Percentiles rank a stretch among this genome's conserved stretches.
These are phyloP conservation scores for Lichenostomus cassidix DNA, from an alignment of 2,113 vertebrate genomes.

Conservation along the genomic window DNA sequence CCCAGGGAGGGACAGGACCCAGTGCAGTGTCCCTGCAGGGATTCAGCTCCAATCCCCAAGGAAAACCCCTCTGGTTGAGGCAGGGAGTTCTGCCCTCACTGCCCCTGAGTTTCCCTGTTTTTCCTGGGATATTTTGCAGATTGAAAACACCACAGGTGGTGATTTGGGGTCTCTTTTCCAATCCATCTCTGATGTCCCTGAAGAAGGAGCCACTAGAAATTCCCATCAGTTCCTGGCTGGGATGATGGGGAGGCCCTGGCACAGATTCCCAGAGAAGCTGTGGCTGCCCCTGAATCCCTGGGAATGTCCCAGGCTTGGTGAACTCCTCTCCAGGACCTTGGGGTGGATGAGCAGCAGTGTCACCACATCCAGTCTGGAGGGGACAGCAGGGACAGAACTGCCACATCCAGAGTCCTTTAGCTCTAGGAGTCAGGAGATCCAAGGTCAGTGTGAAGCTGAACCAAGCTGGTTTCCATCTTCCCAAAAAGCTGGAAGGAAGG, in stretches of 20 bases:
- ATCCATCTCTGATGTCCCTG: not conserved
- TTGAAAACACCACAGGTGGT: not conserved
- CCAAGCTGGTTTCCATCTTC: not conserved
- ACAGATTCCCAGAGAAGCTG: not conserved
- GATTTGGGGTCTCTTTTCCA: not conserved
- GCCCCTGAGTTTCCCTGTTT: not conserved
- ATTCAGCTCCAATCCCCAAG: too few relatives aligned
- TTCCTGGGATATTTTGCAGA: not conserved
- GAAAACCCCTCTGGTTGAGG: not conserved
- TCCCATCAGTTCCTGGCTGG: not conserved
- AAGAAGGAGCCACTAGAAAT: not conserved
- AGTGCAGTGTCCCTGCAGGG: not conserved
- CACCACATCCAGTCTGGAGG: not conserved
- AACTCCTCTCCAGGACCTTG: not conserved
- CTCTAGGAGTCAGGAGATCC: not conserved
- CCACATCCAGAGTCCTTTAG: rapidly evolving
- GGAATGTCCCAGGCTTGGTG: not conserved
- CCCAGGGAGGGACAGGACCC: not conserved
- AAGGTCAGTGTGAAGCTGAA: not conserved
- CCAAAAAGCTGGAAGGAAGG: not conserved
- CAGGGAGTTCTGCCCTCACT: not conserved
- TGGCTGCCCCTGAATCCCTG: not conserved
- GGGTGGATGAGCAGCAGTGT: not conserved
- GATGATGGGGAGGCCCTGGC: not conserved
- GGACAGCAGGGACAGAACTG: not conserved